A percentile compares a stretch with the other conserved stretches of the same genome.
These are phyloP conservation scores for Oxyruncus cristatus DNA, from an alignment of 2,113 vertebrate genomes.

Conservation along the genomic window DNA sequence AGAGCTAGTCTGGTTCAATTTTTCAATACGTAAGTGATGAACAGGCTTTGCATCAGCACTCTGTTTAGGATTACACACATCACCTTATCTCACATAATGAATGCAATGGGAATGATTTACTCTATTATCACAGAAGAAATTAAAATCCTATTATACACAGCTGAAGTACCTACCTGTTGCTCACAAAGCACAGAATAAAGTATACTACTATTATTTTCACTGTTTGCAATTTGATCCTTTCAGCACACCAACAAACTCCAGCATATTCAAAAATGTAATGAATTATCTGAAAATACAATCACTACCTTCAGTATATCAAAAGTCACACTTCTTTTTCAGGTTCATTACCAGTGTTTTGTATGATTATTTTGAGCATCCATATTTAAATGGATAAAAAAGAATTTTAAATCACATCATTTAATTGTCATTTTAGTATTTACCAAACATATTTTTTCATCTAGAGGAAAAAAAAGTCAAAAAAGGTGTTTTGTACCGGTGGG, in stretches of 20 bases:
- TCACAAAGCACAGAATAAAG: background rate
- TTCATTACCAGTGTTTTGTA: background rate
- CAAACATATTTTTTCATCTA: background rate
- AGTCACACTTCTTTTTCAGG: background rate
- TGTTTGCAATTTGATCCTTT: background rate
- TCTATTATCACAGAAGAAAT: background rate
- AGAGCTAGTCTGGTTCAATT: background rate
- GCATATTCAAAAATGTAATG: background rate
- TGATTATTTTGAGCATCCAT: background rate
- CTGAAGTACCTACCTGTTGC: background rate
- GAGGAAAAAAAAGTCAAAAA: background rate
- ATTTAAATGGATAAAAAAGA: background rate
- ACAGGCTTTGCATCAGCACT: fast-evolving
- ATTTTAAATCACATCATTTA: background rate
- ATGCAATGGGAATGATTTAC: background rate
- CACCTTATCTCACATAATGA: background rate
- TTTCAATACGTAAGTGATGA: background rate
- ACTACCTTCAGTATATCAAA: background rate
- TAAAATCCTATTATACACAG: background rate
- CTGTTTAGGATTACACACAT: background rate
- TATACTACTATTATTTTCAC: background rate
- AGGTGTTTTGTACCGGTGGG: fast-evolving
- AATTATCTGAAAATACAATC: background rate
- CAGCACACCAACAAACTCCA: background rate
- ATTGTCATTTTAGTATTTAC: background rate